These are phyloP conservation scores for Melanotaenia nigrans DNA, from an alignment of 2,797 vertebrate genomes.

Conservation along the genomic window DNA sequence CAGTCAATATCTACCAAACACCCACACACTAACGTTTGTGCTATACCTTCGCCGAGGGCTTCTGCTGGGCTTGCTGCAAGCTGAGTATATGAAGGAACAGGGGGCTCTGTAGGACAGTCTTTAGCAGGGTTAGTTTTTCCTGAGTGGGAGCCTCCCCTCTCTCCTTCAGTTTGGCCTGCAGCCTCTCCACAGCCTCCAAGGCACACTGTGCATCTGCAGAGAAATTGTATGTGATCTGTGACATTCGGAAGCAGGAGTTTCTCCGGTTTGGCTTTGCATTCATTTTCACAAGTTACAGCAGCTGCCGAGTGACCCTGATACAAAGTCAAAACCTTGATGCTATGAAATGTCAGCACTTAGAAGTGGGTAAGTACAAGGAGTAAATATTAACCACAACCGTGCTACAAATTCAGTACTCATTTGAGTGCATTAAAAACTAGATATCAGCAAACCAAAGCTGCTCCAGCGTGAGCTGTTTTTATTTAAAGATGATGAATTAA, in stretches of 20 bases:
- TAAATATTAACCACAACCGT: slow-evolving; percentile 3
- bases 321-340: slow-evolving; percentile 19
- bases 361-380: slow-evolving; percentile 1
- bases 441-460: not conserved
- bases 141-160: slow-evolving; percentile 88
- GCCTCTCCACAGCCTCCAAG: slow-evolving; percentile 91
- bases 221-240: slow-evolving; percentile 28
- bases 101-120: slow-evolving; percentile 94
- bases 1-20: slow-evolving; percentile 63
- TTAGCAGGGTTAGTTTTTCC: slow-evolving; percentile 90
- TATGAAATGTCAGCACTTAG: slow-evolving; percentile 24
- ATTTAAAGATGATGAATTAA: not conserved
- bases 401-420: not conserved
- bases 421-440: not conserved
- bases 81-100: slow-evolving; percentile 94
- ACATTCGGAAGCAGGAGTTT: slow-evolving; percentile 23
- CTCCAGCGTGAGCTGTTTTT: not conserved
- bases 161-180: slow-evolving; percentile 91
- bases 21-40: slow-evolving; percentile 52
- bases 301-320: slow-evolving; percentile 22
- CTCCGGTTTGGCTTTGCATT: slow-evolving; percentile 8
- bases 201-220: slow-evolving; percentile 87
- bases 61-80: slow-evolving; percentile 89
- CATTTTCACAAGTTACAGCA: slow-evolving; percentile 6
- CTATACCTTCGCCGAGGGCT: slow-evolving; percentile 71